Evolutionary conservation across 2,797 vertebrate species (phyloP), one percentile per base, ranked within the genome.

Genomic region (Psittacula derbiana): DNA sequence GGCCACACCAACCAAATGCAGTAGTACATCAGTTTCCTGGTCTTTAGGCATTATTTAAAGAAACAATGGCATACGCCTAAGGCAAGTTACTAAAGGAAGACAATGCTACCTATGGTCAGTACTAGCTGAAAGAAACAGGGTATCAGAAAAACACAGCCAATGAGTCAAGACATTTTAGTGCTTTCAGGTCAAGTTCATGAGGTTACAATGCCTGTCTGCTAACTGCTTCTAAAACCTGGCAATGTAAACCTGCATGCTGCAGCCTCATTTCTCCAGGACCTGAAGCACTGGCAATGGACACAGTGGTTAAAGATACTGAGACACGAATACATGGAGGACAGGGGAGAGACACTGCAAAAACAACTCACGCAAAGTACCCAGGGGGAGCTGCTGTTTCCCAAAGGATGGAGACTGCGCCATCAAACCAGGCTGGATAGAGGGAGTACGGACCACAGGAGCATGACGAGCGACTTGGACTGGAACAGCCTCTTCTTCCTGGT

Each of bases 351-450:
- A 21, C 3, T 41, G 52, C 38, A 46, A 49, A 27, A 30, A 18
- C 38, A 73, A 98, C 98, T 98, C 97, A 99, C 99, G 14, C 20
- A 98, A 65, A 65, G 93, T 15, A 55, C 96, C 97, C 73, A 96
- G 16, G 21, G 96, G 80, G 11, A 97, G 86, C 23, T 97, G 98
- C 25, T 98, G 91, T 46, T 99, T 99, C 72, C 97, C 95, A 78
- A 99, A 98, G 50, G 98, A 97, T 0, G 97, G 91, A 7, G 98
- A 96, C 93, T 98, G 98, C 21, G 97, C 72, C 79, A 98, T 95
- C 31, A 99, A 98, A 33, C 98, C 98, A 5, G 99, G 99, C 76
- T 99, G 99, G 83, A 99, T 21, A 18, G 99, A 99, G 3, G 99
- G 96, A 1, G 99, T 99, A 69, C 99, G 98, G 53, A 98, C 98